phyloP scores from a whole-genome alignment of 2,797 vertebrate genomes.

The Sebastes oblongus region DNA sequence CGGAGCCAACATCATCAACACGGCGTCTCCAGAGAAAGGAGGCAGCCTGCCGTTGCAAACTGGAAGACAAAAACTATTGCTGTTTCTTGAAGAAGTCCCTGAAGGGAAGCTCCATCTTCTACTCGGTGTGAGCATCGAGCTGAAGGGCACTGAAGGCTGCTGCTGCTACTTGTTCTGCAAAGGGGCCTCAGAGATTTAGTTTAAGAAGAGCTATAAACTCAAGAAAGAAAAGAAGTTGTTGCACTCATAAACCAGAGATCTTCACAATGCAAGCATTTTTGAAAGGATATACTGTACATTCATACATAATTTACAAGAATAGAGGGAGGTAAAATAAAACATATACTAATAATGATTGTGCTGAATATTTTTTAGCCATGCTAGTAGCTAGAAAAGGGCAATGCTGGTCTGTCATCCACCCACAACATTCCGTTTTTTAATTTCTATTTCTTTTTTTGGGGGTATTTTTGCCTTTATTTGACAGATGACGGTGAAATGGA shows the following conservation, averaged over 20 bases:
- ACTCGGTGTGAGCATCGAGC: conserved; percentile 25
- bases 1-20: conserved; percentile 27
- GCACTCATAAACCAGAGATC: background rate
- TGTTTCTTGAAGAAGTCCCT: conserved; percentile 27
- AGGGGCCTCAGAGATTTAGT: conserved; percentile 28
- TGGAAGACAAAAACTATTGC: conserved; percentile 23
- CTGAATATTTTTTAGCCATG: background rate
- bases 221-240: background rate
- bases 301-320: background rate
- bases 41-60: conserved; percentile 25
- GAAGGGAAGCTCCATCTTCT: conserved; percentile 29
- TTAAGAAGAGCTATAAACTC: conserved; percentile 3
- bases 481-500: too few species aligned
- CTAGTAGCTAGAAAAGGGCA: background rate
- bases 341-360: background rate
- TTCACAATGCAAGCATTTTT: background rate
- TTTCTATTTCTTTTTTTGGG: too few species aligned
- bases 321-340: background rate
- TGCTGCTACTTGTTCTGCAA: conserved; percentile 6
- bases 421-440: too few species aligned
- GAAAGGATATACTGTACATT: background rate
- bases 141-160: conserved; percentile 30
- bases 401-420: background rate
- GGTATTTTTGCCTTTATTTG: too few species aligned
- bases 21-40: conserved; percentile 16